Percentiles rank a stretch among this genome's conserved stretches.
Evolutionary conservation across 2,888 invertebrate genomes (phyloP).

Genomic region (Volucella inanis): DNA sequence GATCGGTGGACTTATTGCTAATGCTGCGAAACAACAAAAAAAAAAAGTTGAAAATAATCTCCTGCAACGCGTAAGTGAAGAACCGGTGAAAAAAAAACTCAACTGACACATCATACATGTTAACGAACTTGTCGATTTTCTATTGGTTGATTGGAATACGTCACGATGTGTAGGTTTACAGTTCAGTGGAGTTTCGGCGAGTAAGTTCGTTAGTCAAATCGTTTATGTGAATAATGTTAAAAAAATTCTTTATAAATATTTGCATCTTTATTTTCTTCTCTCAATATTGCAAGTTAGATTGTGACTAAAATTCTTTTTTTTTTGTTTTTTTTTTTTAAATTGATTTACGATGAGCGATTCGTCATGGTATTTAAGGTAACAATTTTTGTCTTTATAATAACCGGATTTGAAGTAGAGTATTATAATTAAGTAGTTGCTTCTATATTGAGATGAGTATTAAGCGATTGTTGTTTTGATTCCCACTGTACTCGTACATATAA

Average conservation of each 20-base stretch:
- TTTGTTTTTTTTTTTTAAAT: too few relatives aligned
- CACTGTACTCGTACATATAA: too few relatives aligned
- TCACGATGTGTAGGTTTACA: conserved; percentile 37
- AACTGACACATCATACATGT: conserved; percentile 72
- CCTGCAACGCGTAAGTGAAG: conserved; percentile 28
- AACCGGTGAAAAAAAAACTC: conserved; percentile 73
- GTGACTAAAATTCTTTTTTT: too few relatives aligned
- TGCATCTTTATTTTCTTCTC: neutral
- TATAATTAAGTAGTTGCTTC: too few relatives aligned
- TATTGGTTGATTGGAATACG: conserved; percentile 71
- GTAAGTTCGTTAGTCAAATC: conserved; percentile 18
- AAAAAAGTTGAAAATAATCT: conserved; percentile 17
- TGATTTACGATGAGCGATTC: too few relatives aligned
- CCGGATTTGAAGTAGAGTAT: too few relatives aligned
- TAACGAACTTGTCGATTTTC: conserved; percentile 76
- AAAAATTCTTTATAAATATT: neutral
- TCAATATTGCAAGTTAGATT: too few relatives aligned
- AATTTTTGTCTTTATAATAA: too few relatives aligned
- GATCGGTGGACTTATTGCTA: conserved; percentile 19
- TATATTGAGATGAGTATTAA: too few relatives aligned
- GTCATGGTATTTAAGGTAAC: too few relatives aligned
- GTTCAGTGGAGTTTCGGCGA: conserved; percentile 37
- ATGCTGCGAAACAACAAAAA: conserved; percentile 3
- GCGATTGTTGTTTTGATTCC: too few relatives aligned
- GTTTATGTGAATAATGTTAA: neutral